Evolutionary conservation across 2,797 vertebrate genomes (phyloP).

Genomic region (Psittacula derbiana): DNA sequence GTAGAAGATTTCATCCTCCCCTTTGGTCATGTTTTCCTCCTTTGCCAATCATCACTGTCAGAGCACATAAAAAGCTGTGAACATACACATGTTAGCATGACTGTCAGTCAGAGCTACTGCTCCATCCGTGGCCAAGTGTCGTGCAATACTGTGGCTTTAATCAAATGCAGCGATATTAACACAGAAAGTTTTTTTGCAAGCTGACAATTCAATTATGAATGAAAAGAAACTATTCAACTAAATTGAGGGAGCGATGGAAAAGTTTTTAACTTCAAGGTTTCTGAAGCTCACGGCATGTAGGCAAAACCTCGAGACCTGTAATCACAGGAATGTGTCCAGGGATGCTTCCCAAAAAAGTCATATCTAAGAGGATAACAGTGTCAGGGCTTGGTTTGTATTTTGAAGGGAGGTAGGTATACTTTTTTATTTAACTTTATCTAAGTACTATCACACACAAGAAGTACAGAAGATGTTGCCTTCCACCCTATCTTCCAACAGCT

Average conservation of each 20-base stretch:
- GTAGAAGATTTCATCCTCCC: not conserved
- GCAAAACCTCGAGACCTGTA: not conserved
- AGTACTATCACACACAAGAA: too few relatives aligned
- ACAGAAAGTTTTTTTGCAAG: not conserved
- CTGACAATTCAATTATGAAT: not conserved
- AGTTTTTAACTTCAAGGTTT: not conserved
- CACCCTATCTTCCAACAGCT: rapidly evolving
- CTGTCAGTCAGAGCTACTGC: not conserved
- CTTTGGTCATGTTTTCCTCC: not conserved
- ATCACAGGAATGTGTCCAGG: not conserved
- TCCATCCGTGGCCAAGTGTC: not conserved
- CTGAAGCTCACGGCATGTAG: not conserved
- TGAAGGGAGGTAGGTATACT: not conserved
- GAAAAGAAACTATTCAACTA: not conserved
- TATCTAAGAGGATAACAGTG: not conserved
- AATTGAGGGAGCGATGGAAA: not conserved
- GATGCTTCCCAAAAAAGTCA: not conserved
- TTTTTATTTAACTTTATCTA: not conserved
- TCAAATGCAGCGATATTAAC: not conserved
- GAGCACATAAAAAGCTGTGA: not conserved
- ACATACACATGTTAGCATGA: not conserved
- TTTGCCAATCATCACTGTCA: not conserved
- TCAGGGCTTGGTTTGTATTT: not conserved
- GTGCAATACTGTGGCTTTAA: not conserved
- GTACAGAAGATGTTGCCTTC: not conserved